Evolutionary conservation across 2,888 invertebrate genomes (phyloP).

Genomic region (Tortricodes alternella): DNA sequence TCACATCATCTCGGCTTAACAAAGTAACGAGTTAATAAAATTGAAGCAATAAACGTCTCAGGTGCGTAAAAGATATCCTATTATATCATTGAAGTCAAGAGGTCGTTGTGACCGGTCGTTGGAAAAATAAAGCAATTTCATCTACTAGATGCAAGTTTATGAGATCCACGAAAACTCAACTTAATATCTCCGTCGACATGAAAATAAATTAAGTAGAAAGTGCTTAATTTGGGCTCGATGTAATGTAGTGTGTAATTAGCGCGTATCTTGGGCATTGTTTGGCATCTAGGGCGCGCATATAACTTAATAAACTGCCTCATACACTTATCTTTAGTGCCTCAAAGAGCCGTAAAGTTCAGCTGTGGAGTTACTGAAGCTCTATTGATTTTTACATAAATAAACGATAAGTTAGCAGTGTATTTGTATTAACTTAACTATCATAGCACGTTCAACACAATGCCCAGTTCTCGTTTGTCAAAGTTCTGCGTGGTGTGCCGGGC

Average conservation of each 20-base stretch:
- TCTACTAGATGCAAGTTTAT: neutral
- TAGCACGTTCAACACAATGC: no score
- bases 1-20: slow-evolving; percentile 12
- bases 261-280: slow-evolving; percentile 25
- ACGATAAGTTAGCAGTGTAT: no score
- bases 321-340: slow-evolving; percentile 18
- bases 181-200: neutral
- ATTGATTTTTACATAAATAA: slow-evolving; percentile 2
- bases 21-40: slow-evolving; percentile 27
- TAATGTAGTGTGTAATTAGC: slow-evolving; percentile 22
- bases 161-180: neutral
- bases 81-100: neutral
- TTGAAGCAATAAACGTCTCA: slow-evolving; percentile 13
- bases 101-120: neutral
- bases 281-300: slow-evolving; percentile 24
- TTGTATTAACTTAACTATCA: no score
- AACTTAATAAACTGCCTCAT: slow-evolving; percentile 18
- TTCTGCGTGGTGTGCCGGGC: no score
- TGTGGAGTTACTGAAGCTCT: neutral
- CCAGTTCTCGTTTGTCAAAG: no score
- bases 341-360: neutral
- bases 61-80: slow-evolving; percentile 11
- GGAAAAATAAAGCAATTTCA: neutral
- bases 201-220: slow-evolving; percentile 21
- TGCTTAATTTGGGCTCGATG: slow-evolving; percentile 9